A percentile compares a stretch with the other conserved stretches of the same genome.
These are phyloP conservation scores for Lycophotia porphyrea DNA, from an alignment of 2,888 invertebrate genomes.

Conservation along the genomic window DNA sequence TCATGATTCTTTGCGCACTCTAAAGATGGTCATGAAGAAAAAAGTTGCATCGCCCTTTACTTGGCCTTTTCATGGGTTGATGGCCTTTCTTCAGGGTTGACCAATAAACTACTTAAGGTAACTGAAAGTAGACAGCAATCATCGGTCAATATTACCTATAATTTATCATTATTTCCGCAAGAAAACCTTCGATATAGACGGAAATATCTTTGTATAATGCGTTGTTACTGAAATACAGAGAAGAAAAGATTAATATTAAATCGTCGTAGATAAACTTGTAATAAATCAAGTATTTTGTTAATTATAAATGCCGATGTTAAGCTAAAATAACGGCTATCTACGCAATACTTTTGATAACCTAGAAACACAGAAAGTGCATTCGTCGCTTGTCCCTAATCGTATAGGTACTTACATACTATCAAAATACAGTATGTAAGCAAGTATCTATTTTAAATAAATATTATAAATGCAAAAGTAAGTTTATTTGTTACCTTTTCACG, in stretches of 20 bases:
- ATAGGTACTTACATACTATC: neutral
- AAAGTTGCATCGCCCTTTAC: slow-evolving; percentile 59
- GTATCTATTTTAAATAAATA: neutral
- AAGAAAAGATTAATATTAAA: slow-evolving; percentile 13
- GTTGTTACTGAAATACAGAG: slow-evolving; percentile 13
- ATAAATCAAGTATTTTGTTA: neutral
- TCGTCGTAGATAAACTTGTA: slow-evolving; percentile 18
- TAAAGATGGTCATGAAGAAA: slow-evolving; percentile 55
- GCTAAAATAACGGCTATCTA: slow-evolving; percentile 25
- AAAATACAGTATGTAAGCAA: neutral
- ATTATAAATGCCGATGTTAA: slow-evolving; percentile 1
- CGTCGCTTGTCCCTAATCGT: slow-evolving; percentile 27
- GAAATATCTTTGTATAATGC: slow-evolving; percentile 25
- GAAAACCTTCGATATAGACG: slow-evolving; percentile 26
- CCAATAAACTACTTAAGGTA: slow-evolving; percentile 22
- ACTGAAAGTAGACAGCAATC: slow-evolving; percentile 17
- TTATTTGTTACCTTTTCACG: too few species aligned
- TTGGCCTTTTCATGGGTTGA: slow-evolving; percentile 59
- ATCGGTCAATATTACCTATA: slow-evolving; percentile 30
- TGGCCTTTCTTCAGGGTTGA: slow-evolving; percentile 62
- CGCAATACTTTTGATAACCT: slow-evolving; percentile 51
- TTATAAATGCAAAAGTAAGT: too few species aligned
- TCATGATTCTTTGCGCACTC: slow-evolving; percentile 33
- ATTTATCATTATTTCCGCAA: slow-evolving; percentile 25
- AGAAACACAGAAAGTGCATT: slow-evolving; percentile 47